Base-by-base conservation (phyloP, 2,888 invertebrate species). In the Epirrhoe tristata region DNA sequence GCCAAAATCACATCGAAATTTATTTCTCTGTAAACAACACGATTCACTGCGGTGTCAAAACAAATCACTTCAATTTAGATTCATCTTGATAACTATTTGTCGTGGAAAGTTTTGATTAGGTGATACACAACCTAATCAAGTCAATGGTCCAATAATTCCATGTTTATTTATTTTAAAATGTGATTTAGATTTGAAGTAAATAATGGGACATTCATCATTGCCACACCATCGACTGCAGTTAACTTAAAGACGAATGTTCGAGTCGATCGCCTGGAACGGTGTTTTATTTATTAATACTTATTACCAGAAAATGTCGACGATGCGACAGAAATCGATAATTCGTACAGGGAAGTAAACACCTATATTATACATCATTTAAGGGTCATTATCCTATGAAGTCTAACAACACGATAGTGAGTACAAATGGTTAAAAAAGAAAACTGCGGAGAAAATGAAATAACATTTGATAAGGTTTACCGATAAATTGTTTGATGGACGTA, bases 261-360 rank as follows among this genome's bases (percentile, higher is more conserved):
- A 51, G 53, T 55, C 39, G 53, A 17, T 17, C 4, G 24, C 17
- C 14, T 14, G 32, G 58, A 67, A 60, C 46, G 43, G 39, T 53
- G 63, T 58, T 46, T 61, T 63, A 68, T 70, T 56, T 68, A 68
- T 62, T 59, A 54, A 64, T 69, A n/a, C n/a, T 66, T 71, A 50
- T n/a, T n/a, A 70, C 62, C 64, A 57, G 71, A 66, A 70, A 71
- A 59, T 60, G 71, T 67, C 71, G 63, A 56, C 63, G 43, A 48
- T 71, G 67, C 61, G 68, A 59, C 52, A 50, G 7, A 52, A 62
- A 34, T 71, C 65, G 76, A 81, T 78, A 78, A 59, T 73, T 74
- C 74, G 24, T 56, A 76, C 67, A 66, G 71, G 74, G 34, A 59
- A 58, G 24, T 24, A 24, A 24, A 24, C 24, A 24, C 24, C 63